Conservation (phyloP, 2,113 vertebrate genomes). For the Origma solitaria region DNA sequence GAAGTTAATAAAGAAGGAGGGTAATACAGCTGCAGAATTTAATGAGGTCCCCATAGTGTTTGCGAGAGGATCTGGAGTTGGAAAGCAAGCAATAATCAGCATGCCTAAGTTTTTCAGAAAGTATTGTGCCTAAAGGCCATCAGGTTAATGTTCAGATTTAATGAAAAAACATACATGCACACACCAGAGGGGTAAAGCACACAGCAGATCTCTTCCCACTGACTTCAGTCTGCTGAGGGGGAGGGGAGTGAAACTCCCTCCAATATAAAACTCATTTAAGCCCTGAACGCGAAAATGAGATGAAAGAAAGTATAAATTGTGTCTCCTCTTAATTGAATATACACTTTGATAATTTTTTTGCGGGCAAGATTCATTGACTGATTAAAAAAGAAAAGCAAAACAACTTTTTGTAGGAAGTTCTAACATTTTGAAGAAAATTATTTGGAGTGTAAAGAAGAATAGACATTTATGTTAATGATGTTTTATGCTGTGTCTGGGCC, state of each 20-base stretch:
- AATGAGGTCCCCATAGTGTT: slow-evolving; percentile 42
- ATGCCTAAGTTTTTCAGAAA: not conserved
- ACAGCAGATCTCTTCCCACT: not conserved
- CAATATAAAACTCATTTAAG: not conserved
- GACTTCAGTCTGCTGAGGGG: not conserved
- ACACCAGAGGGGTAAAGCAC: not conserved
- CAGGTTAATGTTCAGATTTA: slow-evolving; percentile 29
- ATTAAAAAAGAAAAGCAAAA: not conserved
- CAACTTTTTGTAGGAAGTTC: not conserved
- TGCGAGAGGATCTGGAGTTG: not conserved
- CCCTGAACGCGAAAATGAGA: not conserved
- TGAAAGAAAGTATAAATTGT: not conserved
- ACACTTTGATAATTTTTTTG: not conserved
- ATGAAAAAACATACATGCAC: slow-evolving; percentile 11
- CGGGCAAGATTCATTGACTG: not conserved
- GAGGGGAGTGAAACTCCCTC: not conserved
- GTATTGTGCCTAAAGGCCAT: slow-evolving; percentile 14
- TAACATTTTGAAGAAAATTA: not conserved
- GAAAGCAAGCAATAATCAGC: slow-evolving; percentile 24
- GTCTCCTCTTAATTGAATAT: not conserved
- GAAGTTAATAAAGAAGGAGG: slow-evolving; percentile 41
- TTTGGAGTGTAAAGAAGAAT: not conserved
- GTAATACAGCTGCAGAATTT: slow-evolving; percentile 7
- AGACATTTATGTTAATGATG: not conserved
- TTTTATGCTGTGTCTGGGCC: not conserved